Base-by-base conservation (phyloP, 2,888 invertebrate genomes). In the Agrotis segetum region DNA sequence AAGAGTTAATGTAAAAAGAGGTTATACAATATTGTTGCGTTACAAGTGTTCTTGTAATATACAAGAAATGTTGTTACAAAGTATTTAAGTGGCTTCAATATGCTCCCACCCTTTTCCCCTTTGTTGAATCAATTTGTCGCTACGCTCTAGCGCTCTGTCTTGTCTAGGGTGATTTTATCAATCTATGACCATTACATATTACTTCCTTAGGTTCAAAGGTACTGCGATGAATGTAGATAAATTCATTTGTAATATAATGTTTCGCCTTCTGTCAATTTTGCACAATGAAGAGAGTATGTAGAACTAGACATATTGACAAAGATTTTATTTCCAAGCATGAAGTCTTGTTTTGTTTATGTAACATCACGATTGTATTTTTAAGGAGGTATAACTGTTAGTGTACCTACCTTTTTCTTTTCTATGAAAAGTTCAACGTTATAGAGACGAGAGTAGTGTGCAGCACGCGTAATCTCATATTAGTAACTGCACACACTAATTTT, bases 161-260 rank as follows among this genome's bases (percentile, higher is more conserved):
- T 13, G 63, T 7, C 59, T 63, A 60, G 76, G 79, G 79, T 68
- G 79, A 79, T 79, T 68, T 79, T 79, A 79, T 79, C 79, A 75
- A 79, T 62, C 67, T 79, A 79, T 70, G 70, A 65, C 67, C 61
- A 74, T 74, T 70, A 67, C 60, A 24, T 40, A 64, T 29, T 64
- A 52, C 67, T 47, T 73, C 56, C 70, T 67, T 24, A 29, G 52
- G 17, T 61, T 46, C 49, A 24, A 59, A 67, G 52, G 21, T 68
- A 58, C 53, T 47, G 61, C 47, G 56, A 67, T 56, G 34, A 52
- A 14, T 50, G 14, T 46, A 44, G 44, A 58, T 70, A 70, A 34
- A 29, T n/a, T 24, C 16, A 29, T 13, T 1, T 44, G n/a, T 34
- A 21, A 11, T n/a, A 11, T 34, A 62, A 34, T 34, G 34, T 19